Evolutionary conservation across 2,797 vertebrate species (phyloP).

Genomic region (Pseudotriccus pelzelni): DNA sequence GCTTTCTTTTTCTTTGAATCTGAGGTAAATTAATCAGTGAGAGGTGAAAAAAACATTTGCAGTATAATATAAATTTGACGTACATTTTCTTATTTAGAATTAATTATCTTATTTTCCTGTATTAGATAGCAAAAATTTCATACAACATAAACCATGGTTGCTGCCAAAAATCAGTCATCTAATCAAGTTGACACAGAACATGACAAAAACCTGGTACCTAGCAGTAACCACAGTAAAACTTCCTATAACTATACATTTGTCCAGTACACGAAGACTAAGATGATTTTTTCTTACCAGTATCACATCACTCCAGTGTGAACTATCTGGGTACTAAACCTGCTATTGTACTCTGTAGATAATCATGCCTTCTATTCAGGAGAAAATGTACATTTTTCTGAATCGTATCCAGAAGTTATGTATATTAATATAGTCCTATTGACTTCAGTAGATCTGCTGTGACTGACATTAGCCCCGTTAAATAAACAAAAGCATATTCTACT

Average conservation of each 20-base stretch:
- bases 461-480: not conserved
- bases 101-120: constrained; percentile 58
- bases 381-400: not conserved
- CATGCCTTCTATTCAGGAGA: not conserved
- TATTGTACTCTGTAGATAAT: not conserved
- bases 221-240: constrained; percentile 41
- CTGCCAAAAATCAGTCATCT: constrained; percentile 33
- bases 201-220: constrained; percentile 37
- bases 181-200: constrained; percentile 64
- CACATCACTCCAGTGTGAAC: not conserved
- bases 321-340: not conserved
- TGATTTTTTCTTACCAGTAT: not conserved
- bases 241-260: constrained; percentile 12
- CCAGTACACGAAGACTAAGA: not conserved
- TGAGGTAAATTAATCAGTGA: constrained; percentile 31
- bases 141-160: constrained; percentile 40
- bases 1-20: constrained; percentile 7
- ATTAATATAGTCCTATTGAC: not conserved
- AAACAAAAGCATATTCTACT: not conserved
- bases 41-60: not conserved
- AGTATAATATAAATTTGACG: not conserved
- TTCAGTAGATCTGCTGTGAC: not conserved
- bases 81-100: constrained; percentile 48
- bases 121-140: constrained; percentile 65
- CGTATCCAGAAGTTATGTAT: not conserved